phyloP scores from a whole-genome alignment of 2,113 vertebrate genomes.

The Trachemys scripta region DNA sequence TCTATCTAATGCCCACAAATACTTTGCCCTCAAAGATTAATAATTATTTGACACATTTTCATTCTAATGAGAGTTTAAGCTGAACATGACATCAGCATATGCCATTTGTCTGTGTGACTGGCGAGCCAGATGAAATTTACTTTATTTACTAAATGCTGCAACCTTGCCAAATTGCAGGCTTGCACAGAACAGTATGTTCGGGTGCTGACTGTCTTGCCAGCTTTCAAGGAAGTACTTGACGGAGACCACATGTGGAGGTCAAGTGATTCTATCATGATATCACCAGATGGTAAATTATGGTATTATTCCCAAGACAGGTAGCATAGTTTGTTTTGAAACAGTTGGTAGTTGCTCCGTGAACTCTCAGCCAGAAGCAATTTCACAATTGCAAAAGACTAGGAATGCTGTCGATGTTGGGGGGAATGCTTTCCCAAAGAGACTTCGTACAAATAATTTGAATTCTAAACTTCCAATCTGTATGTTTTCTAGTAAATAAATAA shows the following conservation, averaged over 20 bases:
- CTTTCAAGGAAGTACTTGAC: constrained; percentile 61
- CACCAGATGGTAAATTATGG: constrained; percentile 44
- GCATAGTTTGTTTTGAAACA: constrained; percentile 33
- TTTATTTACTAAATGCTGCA: constrained; percentile 34
- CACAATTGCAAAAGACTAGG: constrained; percentile 26
- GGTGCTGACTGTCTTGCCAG: constrained; percentile 36
- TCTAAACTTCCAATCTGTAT: neutral
- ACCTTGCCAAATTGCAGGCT: constrained; percentile 47
- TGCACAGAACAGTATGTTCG: constrained; percentile 57
- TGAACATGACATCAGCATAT: constrained; percentile 54
- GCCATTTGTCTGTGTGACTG: constrained; percentile 31
- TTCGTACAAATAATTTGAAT: neutral
- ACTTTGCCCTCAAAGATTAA: constrained; percentile 25
- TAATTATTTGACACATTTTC: constrained; percentile 33
- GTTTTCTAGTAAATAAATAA: neutral
- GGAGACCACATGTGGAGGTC: constrained; percentile 51
- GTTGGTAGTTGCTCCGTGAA: constrained; percentile 49
- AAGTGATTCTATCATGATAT: constrained; percentile 34
- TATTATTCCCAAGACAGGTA: constrained; percentile 61
- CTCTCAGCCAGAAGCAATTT: constrained; percentile 42
- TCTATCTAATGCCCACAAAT: constrained; percentile 53
- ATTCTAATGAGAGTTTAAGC: constrained; percentile 53
- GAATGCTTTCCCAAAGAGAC: constrained; percentile 10
- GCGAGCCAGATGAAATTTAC: constrained; percentile 42
- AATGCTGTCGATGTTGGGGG: neutral